phyloP scores from a whole-genome alignment of 23 tunicate genomes.

The Oikopleura dioica region DNA sequence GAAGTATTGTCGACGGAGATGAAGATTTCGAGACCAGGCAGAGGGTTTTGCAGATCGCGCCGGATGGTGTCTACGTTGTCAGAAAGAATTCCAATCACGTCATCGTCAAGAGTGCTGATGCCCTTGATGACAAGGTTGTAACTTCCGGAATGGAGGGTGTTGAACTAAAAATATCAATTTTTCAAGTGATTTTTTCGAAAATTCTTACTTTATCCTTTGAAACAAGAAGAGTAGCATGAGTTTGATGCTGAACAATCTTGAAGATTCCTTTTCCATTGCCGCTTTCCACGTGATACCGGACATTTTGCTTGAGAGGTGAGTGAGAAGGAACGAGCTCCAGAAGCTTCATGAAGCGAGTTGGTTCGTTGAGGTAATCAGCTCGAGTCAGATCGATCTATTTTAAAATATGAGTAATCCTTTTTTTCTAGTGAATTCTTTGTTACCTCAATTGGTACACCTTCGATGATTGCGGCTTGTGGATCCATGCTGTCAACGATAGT shows the following conservation, averaged over 20 bases:
- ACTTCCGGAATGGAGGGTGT: background rate
- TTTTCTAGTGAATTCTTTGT: too few species aligned
- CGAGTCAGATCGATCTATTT: too few species aligned
- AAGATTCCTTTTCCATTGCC: background rate
- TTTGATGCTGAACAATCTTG: background rate
- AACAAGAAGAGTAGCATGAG: background rate
- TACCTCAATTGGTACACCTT: slow-evolving; percentile 2
- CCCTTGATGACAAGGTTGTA: background rate
- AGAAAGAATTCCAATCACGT: background rate
- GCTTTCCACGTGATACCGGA: background rate
- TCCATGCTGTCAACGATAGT: background rate
- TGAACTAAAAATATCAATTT: background rate
- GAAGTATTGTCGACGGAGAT: background rate
- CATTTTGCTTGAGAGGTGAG: background rate
- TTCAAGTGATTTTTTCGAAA: background rate
- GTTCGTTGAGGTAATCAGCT: too few species aligned
- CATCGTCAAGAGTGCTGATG: background rate
- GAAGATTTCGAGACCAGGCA: background rate
- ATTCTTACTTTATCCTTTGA: background rate
- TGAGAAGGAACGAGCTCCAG: background rate
- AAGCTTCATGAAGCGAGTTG: background rate
- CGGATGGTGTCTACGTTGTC: background rate
- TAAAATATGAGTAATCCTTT: too few species aligned
- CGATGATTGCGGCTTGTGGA: background rate
- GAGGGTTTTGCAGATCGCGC: background rate